Conservation (phyloP, 2,113 vertebrate species). For the Willisornis vidua region DNA sequence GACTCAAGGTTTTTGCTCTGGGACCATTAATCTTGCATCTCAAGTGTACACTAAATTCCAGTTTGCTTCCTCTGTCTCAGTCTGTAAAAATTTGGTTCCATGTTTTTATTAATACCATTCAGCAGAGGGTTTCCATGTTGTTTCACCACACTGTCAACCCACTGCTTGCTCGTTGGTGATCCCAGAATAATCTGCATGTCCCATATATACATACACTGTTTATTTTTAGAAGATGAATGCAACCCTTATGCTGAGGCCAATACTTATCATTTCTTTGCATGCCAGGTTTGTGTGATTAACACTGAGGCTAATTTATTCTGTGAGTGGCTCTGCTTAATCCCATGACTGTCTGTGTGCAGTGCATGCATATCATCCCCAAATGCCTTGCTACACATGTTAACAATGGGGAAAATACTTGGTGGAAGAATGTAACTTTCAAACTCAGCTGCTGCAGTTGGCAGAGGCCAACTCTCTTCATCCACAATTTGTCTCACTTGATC, state of each 20-base stretch:
- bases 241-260: background rate
- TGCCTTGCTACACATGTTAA: constrained; percentile 50
- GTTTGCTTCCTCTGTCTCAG: constrained; percentile 32
- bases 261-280: background rate
- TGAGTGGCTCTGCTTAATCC: constrained; percentile 25
- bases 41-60: constrained; percentile 53
- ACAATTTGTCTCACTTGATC: constrained; percentile 29
- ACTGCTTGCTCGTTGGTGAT: background rate
- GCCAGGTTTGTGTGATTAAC: background rate
- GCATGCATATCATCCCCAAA: background rate
- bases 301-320: constrained; percentile 11
- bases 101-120: constrained; percentile 52
- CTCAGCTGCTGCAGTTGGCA: constrained; percentile 60
- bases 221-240: background rate
- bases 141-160: background rate
- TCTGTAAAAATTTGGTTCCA: constrained; percentile 47
- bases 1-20: constrained; percentile 22
- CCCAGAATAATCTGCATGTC: background rate
- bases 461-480: background rate
- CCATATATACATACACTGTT: background rate
- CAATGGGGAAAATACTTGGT: constrained; percentile 45
- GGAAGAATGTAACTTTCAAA: constrained; percentile 57
- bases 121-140: background rate
- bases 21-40: constrained; percentile 48
- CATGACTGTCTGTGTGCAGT: constrained; percentile 5